Conservation (phyloP, 2,113 vertebrate species). For the Vanacampus margaritifer region DNA sequence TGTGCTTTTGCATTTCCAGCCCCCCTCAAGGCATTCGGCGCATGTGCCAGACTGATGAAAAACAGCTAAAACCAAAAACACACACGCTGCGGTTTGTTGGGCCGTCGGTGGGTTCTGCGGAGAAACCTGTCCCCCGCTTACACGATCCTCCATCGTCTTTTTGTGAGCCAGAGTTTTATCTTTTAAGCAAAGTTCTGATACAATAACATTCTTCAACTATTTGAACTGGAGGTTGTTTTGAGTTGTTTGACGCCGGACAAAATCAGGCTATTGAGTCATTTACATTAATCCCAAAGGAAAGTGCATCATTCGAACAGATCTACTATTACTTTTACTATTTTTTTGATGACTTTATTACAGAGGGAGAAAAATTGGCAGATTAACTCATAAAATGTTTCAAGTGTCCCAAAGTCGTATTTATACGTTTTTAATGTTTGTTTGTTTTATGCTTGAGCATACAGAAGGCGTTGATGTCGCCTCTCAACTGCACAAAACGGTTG, state of each 20-base stretch:
- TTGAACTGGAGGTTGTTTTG: not conserved
- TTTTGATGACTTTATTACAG: too few species aligned
- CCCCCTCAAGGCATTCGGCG: conserved; percentile 13
- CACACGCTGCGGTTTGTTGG: conserved; percentile 36
- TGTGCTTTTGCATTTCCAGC: conserved; percentile 13
- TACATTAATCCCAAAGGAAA: too few species aligned
- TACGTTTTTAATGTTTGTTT: too few species aligned
- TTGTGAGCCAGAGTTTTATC: not conserved
- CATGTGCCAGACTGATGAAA: conserved; percentile 28
- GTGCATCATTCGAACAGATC: too few species aligned
- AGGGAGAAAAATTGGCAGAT: too few species aligned
- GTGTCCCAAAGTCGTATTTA: too few species aligned
- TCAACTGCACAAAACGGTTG: too few species aligned
- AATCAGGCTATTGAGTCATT: too few species aligned
- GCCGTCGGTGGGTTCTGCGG: conserved; percentile 9
- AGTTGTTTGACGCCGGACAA: conserved; percentile 15
- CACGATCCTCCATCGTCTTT: not conserved
- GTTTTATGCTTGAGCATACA: too few species aligned
- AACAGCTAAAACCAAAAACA: conserved; percentile 38
- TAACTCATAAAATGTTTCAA: too few species aligned
- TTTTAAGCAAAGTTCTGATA: not conserved
- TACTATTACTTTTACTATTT: too few species aligned
- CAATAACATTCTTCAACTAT: conserved; percentile 38
- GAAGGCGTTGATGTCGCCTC: too few species aligned
- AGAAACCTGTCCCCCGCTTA: not conserved